These are phyloP conservation scores for Pelodytes ibericus DNA, from an alignment of 2,797 vertebrate species.

Conservation along the genomic window DNA sequence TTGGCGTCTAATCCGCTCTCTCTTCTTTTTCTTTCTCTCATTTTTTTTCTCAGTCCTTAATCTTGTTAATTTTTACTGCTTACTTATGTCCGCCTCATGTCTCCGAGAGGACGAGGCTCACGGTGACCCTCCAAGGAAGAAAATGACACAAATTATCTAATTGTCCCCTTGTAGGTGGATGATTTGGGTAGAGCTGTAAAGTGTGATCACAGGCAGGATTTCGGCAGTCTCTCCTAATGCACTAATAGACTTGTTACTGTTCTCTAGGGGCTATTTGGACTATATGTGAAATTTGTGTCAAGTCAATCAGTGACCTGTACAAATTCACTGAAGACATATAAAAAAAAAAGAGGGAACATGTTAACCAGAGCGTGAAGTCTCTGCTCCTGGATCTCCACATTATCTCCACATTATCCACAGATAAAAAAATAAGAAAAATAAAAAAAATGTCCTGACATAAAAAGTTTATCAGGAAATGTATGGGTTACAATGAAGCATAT, in stretches of 20 bases:
- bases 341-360: constrained; percentile 29
- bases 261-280: constrained; percentile 45
- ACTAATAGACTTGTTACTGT: constrained; percentile 40
- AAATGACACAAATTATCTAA: constrained; percentile 46
- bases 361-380: constrained; percentile 42
- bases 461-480: no score
- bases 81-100: constrained; percentile 47
- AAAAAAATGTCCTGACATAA: no score
- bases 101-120: constrained; percentile 39
- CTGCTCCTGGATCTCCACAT: neutral
- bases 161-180: constrained; percentile 47
- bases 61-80: constrained; percentile 52
- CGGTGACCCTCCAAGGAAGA: constrained; percentile 43
- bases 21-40: neutral
- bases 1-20: neutral
- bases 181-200: constrained; percentile 41
- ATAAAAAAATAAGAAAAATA: no score
- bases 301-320: constrained; percentile 48
- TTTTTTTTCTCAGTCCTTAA: constrained; percentile 24
- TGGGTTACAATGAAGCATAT: no score
- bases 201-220: constrained; percentile 38
- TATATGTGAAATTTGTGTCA: constrained; percentile 49
- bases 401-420: no score
- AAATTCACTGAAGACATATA: constrained; percentile 45
- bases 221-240: constrained; percentile 21